Percentiles rank a stretch among this genome's conserved stretches.
Conservation (phyloP, 2,888 invertebrate genomes). For the Pteria penguin region DNA sequence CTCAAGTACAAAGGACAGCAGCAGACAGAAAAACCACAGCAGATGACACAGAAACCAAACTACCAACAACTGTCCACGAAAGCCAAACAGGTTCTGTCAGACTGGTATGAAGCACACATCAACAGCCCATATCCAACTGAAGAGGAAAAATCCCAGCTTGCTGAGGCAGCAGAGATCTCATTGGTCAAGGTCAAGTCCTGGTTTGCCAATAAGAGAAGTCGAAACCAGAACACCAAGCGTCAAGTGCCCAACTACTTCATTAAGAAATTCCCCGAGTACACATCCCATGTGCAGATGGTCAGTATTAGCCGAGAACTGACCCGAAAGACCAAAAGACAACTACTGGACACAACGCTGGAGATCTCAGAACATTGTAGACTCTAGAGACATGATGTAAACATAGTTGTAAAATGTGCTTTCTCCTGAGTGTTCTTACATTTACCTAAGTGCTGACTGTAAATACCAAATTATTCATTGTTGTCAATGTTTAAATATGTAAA, state of each 20-base stretch:
- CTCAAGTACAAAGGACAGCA: conserved; percentile 57
- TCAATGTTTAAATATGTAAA: too few species aligned
- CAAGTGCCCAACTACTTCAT: conserved; percentile 70
- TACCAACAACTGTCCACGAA: conserved; percentile 53
- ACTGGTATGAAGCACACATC: conserved; percentile 64
- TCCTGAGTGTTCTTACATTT: too few species aligned
- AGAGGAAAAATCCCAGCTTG: conserved; percentile 65
- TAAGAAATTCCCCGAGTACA: conserved; percentile 62
- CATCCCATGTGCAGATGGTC: conserved; percentile 58
- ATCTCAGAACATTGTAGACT: neutral
- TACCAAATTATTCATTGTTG: too few species aligned
- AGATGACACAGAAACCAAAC: neutral
- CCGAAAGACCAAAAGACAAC: conserved; percentile 16
- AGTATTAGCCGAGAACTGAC: conserved; percentile 51
- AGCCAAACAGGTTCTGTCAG: conserved; percentile 55
- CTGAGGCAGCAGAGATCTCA: conserved; percentile 57
- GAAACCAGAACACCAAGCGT: conserved; percentile 66
- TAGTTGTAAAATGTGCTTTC: too few species aligned
- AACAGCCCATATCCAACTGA: conserved; percentile 68
- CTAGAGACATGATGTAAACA: too few species aligned
- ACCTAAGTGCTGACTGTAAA: too few species aligned
- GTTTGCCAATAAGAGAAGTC: conserved; percentile 72
- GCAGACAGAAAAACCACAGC: neutral
- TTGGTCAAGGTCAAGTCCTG: conserved; percentile 68
- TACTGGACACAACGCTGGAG: conserved; percentile 10